A percentile compares a stretch with the other conserved stretches of the same genome.
Conservation (phyloP, 2,888 invertebrate genomes). For the Himalopsyche kuldschensis region DNA sequence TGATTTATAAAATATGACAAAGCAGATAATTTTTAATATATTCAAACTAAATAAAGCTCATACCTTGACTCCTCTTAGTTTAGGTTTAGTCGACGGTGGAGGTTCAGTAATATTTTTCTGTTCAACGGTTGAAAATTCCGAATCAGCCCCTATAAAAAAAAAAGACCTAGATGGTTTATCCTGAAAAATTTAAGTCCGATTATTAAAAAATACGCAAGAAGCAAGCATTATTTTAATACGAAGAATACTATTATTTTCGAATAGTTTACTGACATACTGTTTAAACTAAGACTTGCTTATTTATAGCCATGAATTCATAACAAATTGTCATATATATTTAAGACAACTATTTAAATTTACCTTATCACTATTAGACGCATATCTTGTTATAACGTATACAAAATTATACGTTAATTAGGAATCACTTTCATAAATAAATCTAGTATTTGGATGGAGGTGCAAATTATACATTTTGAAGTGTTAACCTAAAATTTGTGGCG, state of each 20-base stretch:
- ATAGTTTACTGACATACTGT: not conserved
- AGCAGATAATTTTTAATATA: not conserved
- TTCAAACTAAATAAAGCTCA: not conserved
- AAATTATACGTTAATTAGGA: no score
- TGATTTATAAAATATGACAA: not conserved
- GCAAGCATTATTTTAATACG: no score
- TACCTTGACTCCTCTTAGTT: conserved; percentile 13
- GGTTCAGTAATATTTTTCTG: not conserved
- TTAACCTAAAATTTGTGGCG: conserved; percentile 16
- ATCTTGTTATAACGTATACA: no score
- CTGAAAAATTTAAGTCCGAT: not conserved
- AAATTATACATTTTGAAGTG: not conserved
- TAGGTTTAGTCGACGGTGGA: not conserved
- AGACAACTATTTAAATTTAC: not conserved
- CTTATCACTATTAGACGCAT: not conserved
- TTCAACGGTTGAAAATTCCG: conserved; percentile 2
- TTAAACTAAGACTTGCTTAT: not conserved
- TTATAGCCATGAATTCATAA: not conserved
- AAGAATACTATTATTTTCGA: no score
- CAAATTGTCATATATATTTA: not conserved
- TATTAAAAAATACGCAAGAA: no score
- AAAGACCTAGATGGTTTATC: conserved; percentile 6
- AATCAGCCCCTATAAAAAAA: conserved; percentile 15
- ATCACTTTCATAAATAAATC: not conserved
- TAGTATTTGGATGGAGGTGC: not conserved